phyloP scores from a whole-genome alignment of 2,797 vertebrate species.

The Siniperca undulata region DNA sequence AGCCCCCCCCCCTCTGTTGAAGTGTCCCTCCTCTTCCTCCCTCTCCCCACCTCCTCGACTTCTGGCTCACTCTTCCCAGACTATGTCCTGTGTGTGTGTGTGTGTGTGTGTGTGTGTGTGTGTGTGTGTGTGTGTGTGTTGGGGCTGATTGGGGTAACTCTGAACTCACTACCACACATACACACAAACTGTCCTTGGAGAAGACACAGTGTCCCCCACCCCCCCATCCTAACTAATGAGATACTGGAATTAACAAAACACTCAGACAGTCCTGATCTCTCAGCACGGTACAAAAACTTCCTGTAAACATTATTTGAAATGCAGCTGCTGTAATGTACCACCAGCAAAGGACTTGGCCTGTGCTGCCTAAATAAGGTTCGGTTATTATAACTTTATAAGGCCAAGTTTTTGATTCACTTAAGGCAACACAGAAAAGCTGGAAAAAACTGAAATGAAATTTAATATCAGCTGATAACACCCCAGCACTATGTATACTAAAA shows the following conservation, averaged over 20 bases:
- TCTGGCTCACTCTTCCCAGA: slow-evolving; percentile 67
- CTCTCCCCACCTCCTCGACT: slow-evolving; percentile 47
- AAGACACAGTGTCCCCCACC: slow-evolving; percentile 68
- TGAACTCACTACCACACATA: slow-evolving; percentile 67
- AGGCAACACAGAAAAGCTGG: slow-evolving; percentile 35
- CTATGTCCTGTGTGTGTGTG: slow-evolving; percentile 47
- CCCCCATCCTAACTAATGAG: slow-evolving; percentile 65
- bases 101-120: slow-evolving; percentile 54
- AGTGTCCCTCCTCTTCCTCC: slow-evolving; percentile 49
- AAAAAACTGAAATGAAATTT: not conserved
- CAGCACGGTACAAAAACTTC: slow-evolving; percentile 63
- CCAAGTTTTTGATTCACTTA: slow-evolving; percentile 50
- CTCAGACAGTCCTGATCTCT: slow-evolving; percentile 59
- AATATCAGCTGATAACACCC: not conserved
- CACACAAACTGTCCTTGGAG: slow-evolving; percentile 59
- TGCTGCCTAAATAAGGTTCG: slow-evolving; percentile 1
- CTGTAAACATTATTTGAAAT: slow-evolving; percentile 72
- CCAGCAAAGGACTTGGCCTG: slow-evolving; percentile 53
- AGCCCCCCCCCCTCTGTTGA: not conserved
- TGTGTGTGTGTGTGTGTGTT: slow-evolving; percentile 27
- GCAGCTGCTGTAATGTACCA: slow-evolving; percentile 72
- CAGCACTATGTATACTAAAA: not conserved
- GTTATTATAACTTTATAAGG: slow-evolving; percentile 70
- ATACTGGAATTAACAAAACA: slow-evolving; percentile 73
- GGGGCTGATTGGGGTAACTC: not conserved